phyloP scores from a whole-genome alignment of 1,140 invertebrate genomes.

The Glomeris maerens region DNA sequence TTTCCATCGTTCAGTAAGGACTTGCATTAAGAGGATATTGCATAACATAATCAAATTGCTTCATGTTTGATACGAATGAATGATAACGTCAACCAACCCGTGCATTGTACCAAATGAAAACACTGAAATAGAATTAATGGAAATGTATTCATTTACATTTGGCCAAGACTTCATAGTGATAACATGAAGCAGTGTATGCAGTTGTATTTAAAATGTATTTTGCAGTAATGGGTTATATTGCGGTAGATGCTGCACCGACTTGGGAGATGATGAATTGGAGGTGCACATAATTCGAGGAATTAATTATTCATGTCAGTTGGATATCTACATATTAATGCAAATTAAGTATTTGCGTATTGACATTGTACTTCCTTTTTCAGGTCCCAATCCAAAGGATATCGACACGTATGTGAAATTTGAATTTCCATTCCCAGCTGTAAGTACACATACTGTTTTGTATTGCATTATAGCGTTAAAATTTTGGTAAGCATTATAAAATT shows the following conservation, averaged over 20 bases:
- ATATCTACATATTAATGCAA: background rate
- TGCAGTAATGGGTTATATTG: too few relatives aligned
- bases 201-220: too few relatives aligned
- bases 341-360: constrained; percentile 6
- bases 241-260: constrained; percentile 67
- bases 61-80: too few relatives aligned
- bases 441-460: constrained; percentile 19
- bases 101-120: too few relatives aligned
- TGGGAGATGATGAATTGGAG: constrained; percentile 81
- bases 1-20: constrained; percentile 71
- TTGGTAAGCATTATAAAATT: background rate
- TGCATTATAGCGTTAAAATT: background rate
- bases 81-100: too few relatives aligned
- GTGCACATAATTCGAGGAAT: constrained; percentile 71
- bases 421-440: constrained; percentile 76
- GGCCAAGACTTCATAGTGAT: too few relatives aligned
- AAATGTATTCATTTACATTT: too few relatives aligned
- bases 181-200: too few relatives aligned
- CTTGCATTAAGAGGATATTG: too few relatives aligned
- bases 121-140: too few relatives aligned
- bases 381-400: constrained; percentile 67
- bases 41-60: too few relatives aligned
- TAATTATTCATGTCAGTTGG: constrained; percentile 47
- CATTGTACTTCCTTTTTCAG: constrained; percentile 27
- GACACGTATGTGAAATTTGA: constrained; percentile 90